A percentile compares a stretch with the other conserved stretches of the same genome.
These are phyloP conservation scores for Taxidea taxus DNA, from an alignment of 2,113 vertebrate species.

Conservation along the genomic window DNA sequence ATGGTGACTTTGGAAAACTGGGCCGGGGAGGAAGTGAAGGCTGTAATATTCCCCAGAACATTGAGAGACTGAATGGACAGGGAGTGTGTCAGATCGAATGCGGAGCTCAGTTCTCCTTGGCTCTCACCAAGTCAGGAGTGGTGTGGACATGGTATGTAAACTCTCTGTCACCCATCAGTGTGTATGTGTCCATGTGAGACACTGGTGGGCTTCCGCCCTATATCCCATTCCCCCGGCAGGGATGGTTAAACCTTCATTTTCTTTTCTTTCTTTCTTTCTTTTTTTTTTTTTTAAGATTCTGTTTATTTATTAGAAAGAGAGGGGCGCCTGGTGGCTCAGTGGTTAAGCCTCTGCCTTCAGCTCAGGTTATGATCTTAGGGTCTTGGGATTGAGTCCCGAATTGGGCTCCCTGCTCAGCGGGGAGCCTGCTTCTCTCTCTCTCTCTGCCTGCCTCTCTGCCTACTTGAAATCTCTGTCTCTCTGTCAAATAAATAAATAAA, in stretches of 20 bases:
- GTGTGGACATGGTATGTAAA: slow-evolving; percentile 97
- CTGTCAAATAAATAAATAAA: no score
- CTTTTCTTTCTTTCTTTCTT: not conserved
- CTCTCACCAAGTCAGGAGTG: slow-evolving; percentile 97
- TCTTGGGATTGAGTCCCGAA: no score
- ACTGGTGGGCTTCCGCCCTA: not conserved
- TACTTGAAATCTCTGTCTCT: no score
- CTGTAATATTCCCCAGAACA: slow-evolving; percentile 99
- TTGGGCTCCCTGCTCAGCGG: no score
- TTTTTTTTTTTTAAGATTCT: no score
- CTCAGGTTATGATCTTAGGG: no score
- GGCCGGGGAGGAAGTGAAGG: slow-evolving; percentile 98
- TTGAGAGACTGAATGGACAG: slow-evolving; percentile 96
- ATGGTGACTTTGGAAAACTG: slow-evolving; percentile 98
- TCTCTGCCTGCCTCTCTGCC: no score
- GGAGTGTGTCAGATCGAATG: slow-evolving; percentile 98
- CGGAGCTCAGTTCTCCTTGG: slow-evolving; percentile 97
- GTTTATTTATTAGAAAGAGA: no score
- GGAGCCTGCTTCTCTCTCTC: no score
- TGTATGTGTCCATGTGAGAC: not conserved
- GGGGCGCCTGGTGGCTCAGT: no score
- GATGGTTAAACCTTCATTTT: not conserved
- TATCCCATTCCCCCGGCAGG: rapidly evolving
- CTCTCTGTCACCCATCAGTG: not conserved
- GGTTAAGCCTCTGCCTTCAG: no score